A percentile compares a stretch with the other conserved stretches of the same genome.
These are phyloP conservation scores for Zophobas morio DNA, from an alignment of 1,140 invertebrate species.

Conservation along the genomic window DNA sequence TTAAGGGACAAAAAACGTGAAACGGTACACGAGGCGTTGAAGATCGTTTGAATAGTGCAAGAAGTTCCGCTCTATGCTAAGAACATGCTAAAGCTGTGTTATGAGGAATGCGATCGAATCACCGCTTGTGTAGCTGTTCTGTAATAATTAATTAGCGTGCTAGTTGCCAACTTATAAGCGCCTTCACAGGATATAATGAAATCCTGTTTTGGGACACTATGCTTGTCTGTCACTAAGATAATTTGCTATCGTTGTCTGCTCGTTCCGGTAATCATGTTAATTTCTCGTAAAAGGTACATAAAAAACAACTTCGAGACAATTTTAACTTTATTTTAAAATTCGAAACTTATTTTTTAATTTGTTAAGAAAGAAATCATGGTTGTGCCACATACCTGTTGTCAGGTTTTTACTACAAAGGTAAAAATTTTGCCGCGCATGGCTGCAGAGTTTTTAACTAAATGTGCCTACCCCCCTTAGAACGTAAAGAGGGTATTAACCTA, in stretches of 20 bases:
- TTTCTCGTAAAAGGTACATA: too few species aligned
- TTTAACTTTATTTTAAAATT: too few species aligned
- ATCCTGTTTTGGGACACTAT: constrained; percentile 30
- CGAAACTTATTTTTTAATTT: too few species aligned
- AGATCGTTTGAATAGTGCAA: constrained; percentile 26
- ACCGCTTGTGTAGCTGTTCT: constrained; percentile 26
- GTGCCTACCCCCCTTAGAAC: too few species aligned
- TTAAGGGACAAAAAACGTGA: constrained; percentile 38
- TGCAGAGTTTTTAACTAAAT: too few species aligned
- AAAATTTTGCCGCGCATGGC: too few species aligned
- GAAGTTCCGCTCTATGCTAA: constrained; percentile 14
- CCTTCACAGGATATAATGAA: constrained; percentile 37
- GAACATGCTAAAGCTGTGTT: constrained; percentile 28
- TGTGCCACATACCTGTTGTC: too few species aligned
- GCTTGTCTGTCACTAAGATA: constrained; percentile 38
- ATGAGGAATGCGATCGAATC: constrained; percentile 38
- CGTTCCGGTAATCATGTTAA: background rate
- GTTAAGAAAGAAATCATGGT: too few species aligned
- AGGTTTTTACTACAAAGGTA: too few species aligned
- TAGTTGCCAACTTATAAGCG: constrained; percentile 41
- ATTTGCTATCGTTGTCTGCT: constrained; percentile 14
- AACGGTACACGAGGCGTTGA: constrained; percentile 26
- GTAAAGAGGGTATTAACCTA: too few species aligned
- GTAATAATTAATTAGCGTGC: constrained; percentile 39
- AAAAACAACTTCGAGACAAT: too few species aligned